phyloP scores from a whole-genome alignment of 92 coral and sea anemone genomes.

The Meandrina meandrites region DNA sequence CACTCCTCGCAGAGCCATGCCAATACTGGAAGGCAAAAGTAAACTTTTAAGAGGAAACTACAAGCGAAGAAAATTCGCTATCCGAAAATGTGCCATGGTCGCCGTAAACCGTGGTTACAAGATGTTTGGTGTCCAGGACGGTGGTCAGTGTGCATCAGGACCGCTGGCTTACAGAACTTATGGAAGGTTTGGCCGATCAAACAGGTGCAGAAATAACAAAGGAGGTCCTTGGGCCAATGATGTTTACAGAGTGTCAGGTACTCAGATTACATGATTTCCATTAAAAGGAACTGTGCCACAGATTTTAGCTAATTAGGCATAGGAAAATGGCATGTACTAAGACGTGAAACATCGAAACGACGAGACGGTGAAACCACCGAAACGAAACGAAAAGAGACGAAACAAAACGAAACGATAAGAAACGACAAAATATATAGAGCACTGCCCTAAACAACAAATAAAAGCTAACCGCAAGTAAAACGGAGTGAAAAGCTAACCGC shows the following conservation, averaged over 20 bases:
- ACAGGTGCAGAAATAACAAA: constrained; percentile 33
- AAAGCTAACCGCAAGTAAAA: too few species aligned
- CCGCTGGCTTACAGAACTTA: constrained; percentile 39
- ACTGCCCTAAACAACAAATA: too few species aligned
- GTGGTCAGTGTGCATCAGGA: constrained; percentile 50
- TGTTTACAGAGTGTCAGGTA: constrained; percentile 42
- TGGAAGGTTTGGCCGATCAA: constrained; percentile 35
- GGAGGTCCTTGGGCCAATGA: constrained; percentile 50
- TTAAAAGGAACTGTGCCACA: too few species aligned
- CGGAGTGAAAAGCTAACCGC: too few species aligned
- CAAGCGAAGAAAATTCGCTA: constrained; percentile 29
- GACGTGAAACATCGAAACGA: too few species aligned
- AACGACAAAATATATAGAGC: too few species aligned
- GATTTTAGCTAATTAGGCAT: too few species aligned
- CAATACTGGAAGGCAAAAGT: constrained; percentile 33
- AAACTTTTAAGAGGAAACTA: constrained; percentile 33
- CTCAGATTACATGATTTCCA: too few species aligned
- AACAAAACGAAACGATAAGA: too few species aligned
- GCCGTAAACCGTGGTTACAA: constrained; percentile 32
- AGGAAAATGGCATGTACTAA: too few species aligned
- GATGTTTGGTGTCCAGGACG: constrained; percentile 26
- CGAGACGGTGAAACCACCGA: too few species aligned
- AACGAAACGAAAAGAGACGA: too few species aligned
- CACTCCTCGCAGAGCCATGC: constrained; percentile 57
- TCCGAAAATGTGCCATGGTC: constrained; percentile 22